phyloP scores from a whole-genome alignment of 1,140 invertebrate genomes.

The Plodia interpunctella region DNA sequence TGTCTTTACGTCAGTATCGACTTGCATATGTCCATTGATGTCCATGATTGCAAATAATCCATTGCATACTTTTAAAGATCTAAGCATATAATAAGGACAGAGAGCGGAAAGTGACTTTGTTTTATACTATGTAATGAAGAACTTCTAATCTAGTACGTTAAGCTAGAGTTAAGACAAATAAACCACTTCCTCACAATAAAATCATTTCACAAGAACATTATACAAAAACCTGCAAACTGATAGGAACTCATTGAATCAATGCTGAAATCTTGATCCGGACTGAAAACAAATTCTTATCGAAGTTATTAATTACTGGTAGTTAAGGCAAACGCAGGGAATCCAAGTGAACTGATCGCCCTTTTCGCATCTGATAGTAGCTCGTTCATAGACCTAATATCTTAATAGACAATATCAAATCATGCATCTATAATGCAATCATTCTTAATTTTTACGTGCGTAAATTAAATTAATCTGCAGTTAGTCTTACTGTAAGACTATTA shows the following conservation, averaged over 20 bases:
- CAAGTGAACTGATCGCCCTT: slow-evolving; percentile 8
- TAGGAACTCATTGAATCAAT: slow-evolving; percentile 1
- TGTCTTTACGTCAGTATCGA: background rate
- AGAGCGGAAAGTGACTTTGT: too few relatives aligned
- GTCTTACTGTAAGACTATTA: too few relatives aligned
- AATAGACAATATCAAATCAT: background rate
- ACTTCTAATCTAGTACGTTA: too few relatives aligned
- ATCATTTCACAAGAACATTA: background rate
- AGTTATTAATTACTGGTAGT: slow-evolving; percentile 10
- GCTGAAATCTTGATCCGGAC: background rate
- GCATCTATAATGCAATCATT: too few relatives aligned
- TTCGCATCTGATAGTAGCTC: slow-evolving; percentile 8
- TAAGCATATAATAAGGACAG: too few relatives aligned
- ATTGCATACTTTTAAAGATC: too few relatives aligned
- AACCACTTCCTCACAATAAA: background rate
- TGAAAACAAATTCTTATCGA: slow-evolving; percentile 11
- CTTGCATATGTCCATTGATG: too few relatives aligned
- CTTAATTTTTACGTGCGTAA: too few relatives aligned
- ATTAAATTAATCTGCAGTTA: too few relatives aligned
- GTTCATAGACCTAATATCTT: background rate
- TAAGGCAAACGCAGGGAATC: slow-evolving; percentile 8
- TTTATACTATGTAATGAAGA: too few relatives aligned
- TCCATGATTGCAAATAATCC: too few relatives aligned
- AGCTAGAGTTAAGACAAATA: too few relatives aligned
- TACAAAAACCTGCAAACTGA: background rate